Evolutionary conservation across 2,888 invertebrate species (phyloP).

Genomic region (Ornithoptera priamus): DNA sequence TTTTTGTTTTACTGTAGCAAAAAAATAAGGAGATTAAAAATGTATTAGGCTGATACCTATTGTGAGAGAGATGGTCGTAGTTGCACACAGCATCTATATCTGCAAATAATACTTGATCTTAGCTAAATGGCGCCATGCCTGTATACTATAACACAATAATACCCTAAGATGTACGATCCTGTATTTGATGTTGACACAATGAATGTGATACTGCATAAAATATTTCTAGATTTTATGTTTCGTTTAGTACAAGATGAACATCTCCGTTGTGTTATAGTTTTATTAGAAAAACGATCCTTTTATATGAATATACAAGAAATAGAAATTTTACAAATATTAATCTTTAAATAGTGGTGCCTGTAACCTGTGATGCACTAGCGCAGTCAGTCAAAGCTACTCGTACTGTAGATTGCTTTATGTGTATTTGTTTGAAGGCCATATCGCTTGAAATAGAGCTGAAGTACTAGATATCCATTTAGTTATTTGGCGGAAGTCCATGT

Average conservation of each 20-base stretch:
- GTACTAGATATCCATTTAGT: conserved; percentile 22
- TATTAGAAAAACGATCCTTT: background rate
- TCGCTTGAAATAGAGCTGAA: conserved; percentile 27
- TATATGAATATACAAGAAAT: background rate
- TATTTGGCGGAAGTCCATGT: conserved; percentile 28
- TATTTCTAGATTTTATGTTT: no score
- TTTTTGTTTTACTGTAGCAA: background rate
- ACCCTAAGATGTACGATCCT: no score
- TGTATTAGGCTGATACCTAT: background rate
- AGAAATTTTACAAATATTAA: background rate
- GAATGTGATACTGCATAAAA: no score
- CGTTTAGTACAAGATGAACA: no score
- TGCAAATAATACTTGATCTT: no score
- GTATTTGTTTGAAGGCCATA: conserved; percentile 20
- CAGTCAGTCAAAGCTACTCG: conserved; percentile 19
- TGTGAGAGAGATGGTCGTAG: background rate
- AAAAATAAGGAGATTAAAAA: background rate
- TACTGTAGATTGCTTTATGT: conserved; percentile 21
- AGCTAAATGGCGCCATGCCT: no score
- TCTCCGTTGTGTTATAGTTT: no score
- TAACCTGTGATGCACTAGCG: conserved; percentile 12
- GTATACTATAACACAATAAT: no score
- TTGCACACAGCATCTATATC: no score
- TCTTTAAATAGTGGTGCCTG: conserved; percentile 14
- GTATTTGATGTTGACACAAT: no score